These are phyloP conservation scores for Catotricha subobsoleta DNA, from an alignment of 2,888 invertebrate genomes.

Conservation along the genomic window DNA sequence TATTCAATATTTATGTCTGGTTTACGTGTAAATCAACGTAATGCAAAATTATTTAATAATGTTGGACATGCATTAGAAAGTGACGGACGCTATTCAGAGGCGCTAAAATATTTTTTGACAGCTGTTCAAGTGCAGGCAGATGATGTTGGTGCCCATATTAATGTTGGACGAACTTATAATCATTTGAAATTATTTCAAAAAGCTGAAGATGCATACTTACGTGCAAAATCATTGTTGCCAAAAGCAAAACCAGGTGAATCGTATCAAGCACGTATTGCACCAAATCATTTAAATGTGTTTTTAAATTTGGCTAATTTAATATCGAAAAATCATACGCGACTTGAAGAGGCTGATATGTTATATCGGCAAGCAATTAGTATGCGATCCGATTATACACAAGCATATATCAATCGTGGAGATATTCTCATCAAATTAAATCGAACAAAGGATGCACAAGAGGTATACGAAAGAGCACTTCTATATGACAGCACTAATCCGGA, in stretches of 20 bases:
- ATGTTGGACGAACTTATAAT: slow-evolving; percentile 89
- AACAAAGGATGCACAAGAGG: slow-evolving; percentile 84
- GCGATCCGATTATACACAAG: slow-evolving; percentile 89
- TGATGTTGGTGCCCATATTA: slow-evolving; percentile 92
- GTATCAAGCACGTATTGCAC: slow-evolving; percentile 89
- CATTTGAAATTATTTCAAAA: slow-evolving; percentile 73
- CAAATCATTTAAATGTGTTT: slow-evolving; percentile 90
- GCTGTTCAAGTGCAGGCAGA: slow-evolving; percentile 87
- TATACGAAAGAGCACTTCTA: slow-evolving; percentile 79
- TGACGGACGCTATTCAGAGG: slow-evolving; percentile 48
- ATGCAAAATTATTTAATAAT: slow-evolving; percentile 94
- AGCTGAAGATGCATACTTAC: slow-evolving; percentile 83
- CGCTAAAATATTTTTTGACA: slow-evolving; percentile 76
- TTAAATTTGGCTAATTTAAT: slow-evolving; percentile 88
- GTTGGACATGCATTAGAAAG: slow-evolving; percentile 90
- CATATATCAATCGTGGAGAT: slow-evolving; percentile 93
- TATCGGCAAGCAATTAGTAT: slow-evolving; percentile 93
- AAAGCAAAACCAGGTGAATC: slow-evolving; percentile 86
- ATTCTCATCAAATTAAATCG: slow-evolving; percentile 87
- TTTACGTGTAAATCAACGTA: slow-evolving; percentile 59
- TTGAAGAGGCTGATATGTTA: slow-evolving; percentile 86
- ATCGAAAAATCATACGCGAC: slow-evolving; percentile 74
- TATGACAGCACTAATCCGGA: slow-evolving; percentile 90
- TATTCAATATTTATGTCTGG: slow-evolving; percentile 90
- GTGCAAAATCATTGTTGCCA: slow-evolving; percentile 73